Percentiles rank a stretch among this genome's conserved stretches.
These are phyloP conservation scores for Philopotamus ludificatus DNA, from an alignment of 1,140 invertebrate genomes.

Conservation along the genomic window DNA sequence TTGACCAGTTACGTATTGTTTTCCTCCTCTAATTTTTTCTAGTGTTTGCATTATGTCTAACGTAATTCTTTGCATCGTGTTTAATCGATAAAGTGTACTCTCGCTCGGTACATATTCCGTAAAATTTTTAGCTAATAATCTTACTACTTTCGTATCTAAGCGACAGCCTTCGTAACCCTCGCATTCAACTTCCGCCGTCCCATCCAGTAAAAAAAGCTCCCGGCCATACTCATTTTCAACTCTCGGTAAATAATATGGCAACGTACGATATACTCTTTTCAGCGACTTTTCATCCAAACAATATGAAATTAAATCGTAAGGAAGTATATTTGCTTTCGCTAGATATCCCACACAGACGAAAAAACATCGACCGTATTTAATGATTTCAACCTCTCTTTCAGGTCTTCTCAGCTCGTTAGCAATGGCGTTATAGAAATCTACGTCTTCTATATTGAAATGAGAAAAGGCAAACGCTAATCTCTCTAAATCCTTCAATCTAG, in stretches of 20 bases:
- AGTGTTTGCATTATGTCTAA: constrained; percentile 48
- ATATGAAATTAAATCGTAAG: constrained; percentile 53
- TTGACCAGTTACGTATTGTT: constrained; percentile 44
- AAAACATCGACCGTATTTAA: constrained; percentile 49
- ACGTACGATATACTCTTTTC: constrained; percentile 45
- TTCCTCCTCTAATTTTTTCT: constrained; percentile 41
- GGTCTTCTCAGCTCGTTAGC: constrained; percentile 51
- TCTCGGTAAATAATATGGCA: constrained; percentile 11
- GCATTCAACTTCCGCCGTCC: constrained; percentile 56
- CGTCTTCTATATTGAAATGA: constrained; percentile 52
- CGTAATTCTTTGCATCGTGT: constrained; percentile 49
- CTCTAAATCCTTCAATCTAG: constrained; percentile 65
- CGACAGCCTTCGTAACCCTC: constrained; percentile 58
- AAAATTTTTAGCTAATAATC: constrained; percentile 50
- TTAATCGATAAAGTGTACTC: constrained; percentile 49
- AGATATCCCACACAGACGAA: constrained; percentile 54
- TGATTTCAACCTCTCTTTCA: constrained; percentile 50
- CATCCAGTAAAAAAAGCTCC: constrained; percentile 57
- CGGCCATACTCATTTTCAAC: not conserved
- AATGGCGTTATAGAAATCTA: constrained; percentile 50
- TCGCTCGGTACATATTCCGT: constrained; percentile 51
- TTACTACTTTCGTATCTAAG: constrained; percentile 46
- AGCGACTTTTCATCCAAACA: constrained; percentile 52
- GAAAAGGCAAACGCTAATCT: constrained; percentile 55
- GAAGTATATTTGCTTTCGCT: constrained; percentile 50